Conservation (phyloP, 1,140 invertebrate species). For the Drosophila jambulina region DNA sequence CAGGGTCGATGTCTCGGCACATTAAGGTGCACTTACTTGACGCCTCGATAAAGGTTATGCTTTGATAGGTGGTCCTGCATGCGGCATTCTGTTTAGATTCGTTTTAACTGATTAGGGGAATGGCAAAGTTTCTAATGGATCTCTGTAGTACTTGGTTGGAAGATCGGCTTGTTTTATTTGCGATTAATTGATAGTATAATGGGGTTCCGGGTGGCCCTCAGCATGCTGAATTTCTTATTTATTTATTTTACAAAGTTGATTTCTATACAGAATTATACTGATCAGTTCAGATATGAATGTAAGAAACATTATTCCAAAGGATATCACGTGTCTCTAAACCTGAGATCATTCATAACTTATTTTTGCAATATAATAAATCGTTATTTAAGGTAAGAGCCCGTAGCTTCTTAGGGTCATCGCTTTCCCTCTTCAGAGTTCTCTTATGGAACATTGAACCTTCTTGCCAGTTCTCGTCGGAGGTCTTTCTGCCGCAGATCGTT, state of each 20-base stretch:
- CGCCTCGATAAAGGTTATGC: constrained; percentile 54
- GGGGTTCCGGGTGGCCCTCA: background rate
- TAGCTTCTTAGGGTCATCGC: constrained; percentile 25
- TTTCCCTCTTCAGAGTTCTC: constrained; percentile 17
- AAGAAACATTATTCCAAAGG: background rate
- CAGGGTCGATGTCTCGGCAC: constrained; percentile 60
- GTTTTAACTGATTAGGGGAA: constrained; percentile 10
- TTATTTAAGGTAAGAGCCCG: background rate
- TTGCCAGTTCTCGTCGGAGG: constrained; percentile 18
- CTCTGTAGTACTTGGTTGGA: constrained; percentile 1
- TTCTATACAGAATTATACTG: background rate
- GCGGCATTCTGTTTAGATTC: constrained; percentile 3
- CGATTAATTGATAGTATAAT: constrained; percentile 1
- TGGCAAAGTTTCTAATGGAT: background rate
- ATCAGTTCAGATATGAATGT: background rate
- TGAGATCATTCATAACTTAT: background rate
- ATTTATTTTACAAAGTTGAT: background rate
- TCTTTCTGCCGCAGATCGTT: constrained; percentile 57
- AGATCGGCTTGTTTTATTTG: constrained; percentile 11
- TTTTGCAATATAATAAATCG: background rate
- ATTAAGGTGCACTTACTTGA: constrained; percentile 60
- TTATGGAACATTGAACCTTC: constrained; percentile 42
- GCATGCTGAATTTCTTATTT: background rate
- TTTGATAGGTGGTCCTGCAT: constrained; percentile 47
- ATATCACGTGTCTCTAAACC: background rate